A percentile compares a stretch with the other conserved stretches of the same genome.
These are phyloP conservation scores for Cephus rjabovi DNA, from an alignment of 2,888 invertebrate genomes.

Conservation along the genomic window DNA sequence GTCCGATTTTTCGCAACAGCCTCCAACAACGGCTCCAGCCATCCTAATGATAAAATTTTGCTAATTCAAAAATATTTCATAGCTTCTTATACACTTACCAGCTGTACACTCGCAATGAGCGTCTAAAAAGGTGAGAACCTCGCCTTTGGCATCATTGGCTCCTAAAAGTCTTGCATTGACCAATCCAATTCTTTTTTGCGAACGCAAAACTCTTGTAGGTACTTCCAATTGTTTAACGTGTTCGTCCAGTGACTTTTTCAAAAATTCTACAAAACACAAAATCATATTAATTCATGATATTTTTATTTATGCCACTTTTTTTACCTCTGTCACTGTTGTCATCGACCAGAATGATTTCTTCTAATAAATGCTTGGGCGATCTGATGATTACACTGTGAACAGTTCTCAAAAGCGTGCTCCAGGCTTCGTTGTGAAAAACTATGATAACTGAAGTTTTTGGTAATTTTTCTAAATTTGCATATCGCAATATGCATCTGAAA, in stretches of 20 bases:
- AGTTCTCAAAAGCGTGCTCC: slow-evolving; percentile 95
- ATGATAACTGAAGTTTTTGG: slow-evolving; percentile 94
- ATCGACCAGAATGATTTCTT: slow-evolving; percentile 90
- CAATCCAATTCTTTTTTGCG: slow-evolving; percentile 78
- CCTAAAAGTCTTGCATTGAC: slow-evolving; percentile 87
- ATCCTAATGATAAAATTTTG: slow-evolving; percentile 67
- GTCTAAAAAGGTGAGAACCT: slow-evolving; percentile 89
- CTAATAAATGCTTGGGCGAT: slow-evolving; percentile 81
- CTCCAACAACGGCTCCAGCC: slow-evolving; percentile 81
- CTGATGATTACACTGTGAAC: slow-evolving; percentile 93
- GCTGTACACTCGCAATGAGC: slow-evolving; percentile 93
- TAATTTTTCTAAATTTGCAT: slow-evolving; percentile 71
- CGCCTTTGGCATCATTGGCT: slow-evolving; percentile 77
- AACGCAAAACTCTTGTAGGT: slow-evolving; percentile 75
- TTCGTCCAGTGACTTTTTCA: slow-evolving; percentile 75
- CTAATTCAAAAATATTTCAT: background rate
- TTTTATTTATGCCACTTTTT: background rate
- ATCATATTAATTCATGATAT: background rate
- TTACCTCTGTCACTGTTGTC: slow-evolving; percentile 88
- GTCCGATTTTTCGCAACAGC: slow-evolving; percentile 75
- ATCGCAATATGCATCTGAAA: slow-evolving; percentile 74
- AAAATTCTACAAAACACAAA: slow-evolving; percentile 68
- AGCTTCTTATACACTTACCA: slow-evolving; percentile 69
- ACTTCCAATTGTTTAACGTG: slow-evolving; percentile 75
- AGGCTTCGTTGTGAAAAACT: slow-evolving; percentile 99